Conservation (phyloP, 53 echinoderm and acorn worm species). For the Arbacia lixula region DNA sequence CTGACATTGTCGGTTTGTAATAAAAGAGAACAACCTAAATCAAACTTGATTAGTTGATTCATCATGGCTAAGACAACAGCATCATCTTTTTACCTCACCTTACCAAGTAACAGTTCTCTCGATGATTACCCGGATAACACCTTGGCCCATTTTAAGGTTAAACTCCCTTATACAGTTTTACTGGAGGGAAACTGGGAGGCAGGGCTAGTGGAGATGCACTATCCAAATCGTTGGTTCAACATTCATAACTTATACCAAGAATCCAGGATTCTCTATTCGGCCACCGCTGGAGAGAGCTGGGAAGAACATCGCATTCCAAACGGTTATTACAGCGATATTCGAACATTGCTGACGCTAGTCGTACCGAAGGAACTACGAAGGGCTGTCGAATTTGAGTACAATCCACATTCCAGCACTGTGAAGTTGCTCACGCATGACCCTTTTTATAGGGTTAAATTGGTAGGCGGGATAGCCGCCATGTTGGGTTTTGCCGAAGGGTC, state of each 20-base stretch:
- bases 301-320: neutral
- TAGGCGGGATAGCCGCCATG: conserved; percentile 6
- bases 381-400: neutral
- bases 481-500: neutral
- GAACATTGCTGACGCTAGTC: neutral
- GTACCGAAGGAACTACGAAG: neutral
- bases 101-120: conserved; percentile 55
- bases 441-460: conserved; percentile 12
- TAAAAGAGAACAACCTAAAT: neutral
- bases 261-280: neutral
- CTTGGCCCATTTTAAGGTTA: conserved; percentile 25
- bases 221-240: conserved; percentile 58
- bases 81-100: conserved; percentile 49
- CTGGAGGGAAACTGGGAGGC: conserved; percentile 21
- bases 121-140: conserved; percentile 54
- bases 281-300: neutral
- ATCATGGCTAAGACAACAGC: neutral
- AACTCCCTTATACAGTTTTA: neutral
- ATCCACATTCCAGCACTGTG: neutral
- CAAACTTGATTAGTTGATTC: neutral
- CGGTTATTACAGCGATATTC: neutral
- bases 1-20: neutral
- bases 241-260: neutral
- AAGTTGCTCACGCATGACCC: neutral
- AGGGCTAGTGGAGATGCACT: conserved; percentile 41